Conservation (phyloP, 35 echinoderm and acorn worm species). For the Lytechinus variegatus region DNA sequence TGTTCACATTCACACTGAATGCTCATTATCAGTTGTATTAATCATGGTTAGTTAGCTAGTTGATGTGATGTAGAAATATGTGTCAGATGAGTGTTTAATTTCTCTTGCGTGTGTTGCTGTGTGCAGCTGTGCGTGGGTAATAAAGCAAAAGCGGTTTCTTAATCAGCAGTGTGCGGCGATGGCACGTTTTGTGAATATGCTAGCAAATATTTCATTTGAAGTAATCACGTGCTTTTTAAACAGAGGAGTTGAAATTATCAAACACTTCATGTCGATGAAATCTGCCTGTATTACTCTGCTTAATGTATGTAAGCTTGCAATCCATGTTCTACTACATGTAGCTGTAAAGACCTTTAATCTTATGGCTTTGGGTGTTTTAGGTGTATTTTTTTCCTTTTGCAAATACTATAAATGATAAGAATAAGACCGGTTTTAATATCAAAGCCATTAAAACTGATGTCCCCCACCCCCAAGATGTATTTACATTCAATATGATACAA, state of each 20-base stretch:
- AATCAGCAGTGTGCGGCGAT: neutral
- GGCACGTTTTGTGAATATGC: neutral
- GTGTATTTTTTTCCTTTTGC: no score
- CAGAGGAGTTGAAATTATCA: neutral
- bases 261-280: neutral
- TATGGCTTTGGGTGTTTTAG: no score
- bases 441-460: no score
- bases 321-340: no score
- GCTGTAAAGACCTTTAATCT: no score
- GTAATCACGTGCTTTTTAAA: neutral
- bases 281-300: no score
- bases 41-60: neutral
- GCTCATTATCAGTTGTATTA: neutral
- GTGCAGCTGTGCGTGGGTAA: neutral
- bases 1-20: neutral
- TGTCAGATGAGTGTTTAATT: neutral
- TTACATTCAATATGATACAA: no score
- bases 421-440: no score
- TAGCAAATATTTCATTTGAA: neutral
- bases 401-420: no score
- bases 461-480: no score
- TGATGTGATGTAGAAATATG: neutral
- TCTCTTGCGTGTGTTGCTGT: neutral
- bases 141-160: neutral
- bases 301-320: no score